Conservation (phyloP, 2,113 vertebrate genomes). For the Coptodon rendalli region DNA sequence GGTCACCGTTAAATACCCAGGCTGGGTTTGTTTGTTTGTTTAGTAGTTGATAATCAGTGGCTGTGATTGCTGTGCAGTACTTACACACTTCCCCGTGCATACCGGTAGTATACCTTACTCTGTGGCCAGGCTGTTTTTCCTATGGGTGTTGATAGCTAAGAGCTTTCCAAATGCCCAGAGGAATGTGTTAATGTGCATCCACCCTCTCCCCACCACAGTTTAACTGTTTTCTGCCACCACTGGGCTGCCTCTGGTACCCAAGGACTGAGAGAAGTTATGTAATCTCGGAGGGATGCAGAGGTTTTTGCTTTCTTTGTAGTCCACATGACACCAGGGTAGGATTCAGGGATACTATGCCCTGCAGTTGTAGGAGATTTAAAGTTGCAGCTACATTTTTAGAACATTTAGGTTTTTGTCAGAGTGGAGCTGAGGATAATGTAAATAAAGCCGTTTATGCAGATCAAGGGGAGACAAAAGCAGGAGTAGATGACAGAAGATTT, state of each 20-base stretch:
- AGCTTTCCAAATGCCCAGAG: background rate
- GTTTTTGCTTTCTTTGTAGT: conserved; percentile 28
- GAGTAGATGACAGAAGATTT: background rate
- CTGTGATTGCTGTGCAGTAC: background rate
- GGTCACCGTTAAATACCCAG: background rate
- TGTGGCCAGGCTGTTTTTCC: background rate
- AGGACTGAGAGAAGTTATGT: conserved; percentile 25
- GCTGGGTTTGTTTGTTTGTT: background rate
- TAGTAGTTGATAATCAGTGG: background rate
- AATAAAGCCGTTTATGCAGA: background rate
- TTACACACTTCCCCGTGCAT: background rate
- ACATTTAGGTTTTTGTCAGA: background rate
- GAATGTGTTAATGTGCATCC: background rate
- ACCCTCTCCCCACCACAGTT: background rate
- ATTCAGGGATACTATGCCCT: background rate
- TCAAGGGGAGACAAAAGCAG: background rate
- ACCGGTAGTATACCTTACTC: background rate
- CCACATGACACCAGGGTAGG: conserved; percentile 18
- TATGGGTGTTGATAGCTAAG: background rate
- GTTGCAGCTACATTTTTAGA: background rate
- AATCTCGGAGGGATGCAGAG: conserved; percentile 39
- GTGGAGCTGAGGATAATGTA: background rate
- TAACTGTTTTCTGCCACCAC: background rate
- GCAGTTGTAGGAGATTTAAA: conserved; percentile 1
- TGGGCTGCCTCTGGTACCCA: background rate